Base-by-base conservation (phyloP, 1,140 invertebrate species). In the Cherax destructor region DNA sequence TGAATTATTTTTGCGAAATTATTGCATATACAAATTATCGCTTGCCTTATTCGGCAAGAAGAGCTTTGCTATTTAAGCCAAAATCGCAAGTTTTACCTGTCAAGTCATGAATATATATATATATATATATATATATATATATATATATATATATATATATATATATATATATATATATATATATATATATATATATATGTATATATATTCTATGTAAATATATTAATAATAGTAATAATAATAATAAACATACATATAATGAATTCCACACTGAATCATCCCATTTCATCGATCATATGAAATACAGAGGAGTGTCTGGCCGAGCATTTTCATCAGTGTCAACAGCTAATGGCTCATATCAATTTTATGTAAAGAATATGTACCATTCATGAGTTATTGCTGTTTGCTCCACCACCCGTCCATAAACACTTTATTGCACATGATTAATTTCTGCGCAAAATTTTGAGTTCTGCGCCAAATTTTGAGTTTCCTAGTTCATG, bases 101-200 rank as follows among this genome's bases (percentile, higher is more conserved):
- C 2, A 0, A 41, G 30, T 74, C n/a, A n/a, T n/a, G n/a, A n/a
- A n/a, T n/a, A n/a, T n/a, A n/a, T n/a, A n/a, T n/a, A n/a, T n/a
- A n/a, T 56, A 56, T 56, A 56, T 11, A 56, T 56, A 56, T n/a
- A 74, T 74, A 74, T 74, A 52, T 80, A 52, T 52, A 52, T 80
- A 52, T 80, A 52, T 80, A 52, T 80, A 52, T 56, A 56, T 56
- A 56, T 56, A 56, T 56, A 56, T 56, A 56, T 56, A 56, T 56
- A 56, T 56, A 65, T 83, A 65, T 59, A 65, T 83, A 65, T 59
- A 65, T 83, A 65, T 59, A 41, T 83, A 65, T 59, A 83, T 83
- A 24, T 83, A 65, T 59, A 24, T 86, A 24, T 65, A 65, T 83
- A 49, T 83, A 65, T 83, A 56, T 7, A 56, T 56, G 1, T 56